Conservation (phyloP, 23 tunicate genomes). For the Botrylloides violaceus region DNA sequence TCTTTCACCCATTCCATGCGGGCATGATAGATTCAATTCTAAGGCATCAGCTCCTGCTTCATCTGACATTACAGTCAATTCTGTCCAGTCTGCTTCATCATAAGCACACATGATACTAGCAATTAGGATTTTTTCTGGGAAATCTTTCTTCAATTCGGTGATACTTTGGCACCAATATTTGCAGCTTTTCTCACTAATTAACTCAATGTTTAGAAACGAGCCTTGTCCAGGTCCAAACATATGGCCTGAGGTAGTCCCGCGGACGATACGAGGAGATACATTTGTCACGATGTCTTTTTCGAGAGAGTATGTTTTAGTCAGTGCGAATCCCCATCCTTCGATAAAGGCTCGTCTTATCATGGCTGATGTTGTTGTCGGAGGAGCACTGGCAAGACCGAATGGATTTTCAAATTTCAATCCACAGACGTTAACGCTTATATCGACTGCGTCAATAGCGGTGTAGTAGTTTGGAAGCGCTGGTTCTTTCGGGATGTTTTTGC, state of each 20-base stretch:
- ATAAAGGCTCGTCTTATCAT: conserved; percentile 96
- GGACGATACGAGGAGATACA: conserved; percentile 93
- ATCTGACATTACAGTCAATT: conserved; percentile 53
- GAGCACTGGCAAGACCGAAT: conserved; percentile 96
- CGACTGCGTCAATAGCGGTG: conserved; percentile 91
- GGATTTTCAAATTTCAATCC: conserved; percentile 93
- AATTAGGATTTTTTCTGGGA: conserved; percentile 89
- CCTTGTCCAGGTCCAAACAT: conserved; percentile 95
- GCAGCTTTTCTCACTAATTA: conserved; percentile 93
- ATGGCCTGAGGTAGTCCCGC: conserved; percentile 98
- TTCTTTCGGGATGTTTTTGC: conserved; percentile 24
- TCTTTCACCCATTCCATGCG: conserved; percentile 99
- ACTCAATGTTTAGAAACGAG: conserved; percentile 92
- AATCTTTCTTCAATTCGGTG: conserved; percentile 91
- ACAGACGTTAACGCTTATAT: conserved; percentile 85
- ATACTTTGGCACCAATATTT: conserved; percentile 88
- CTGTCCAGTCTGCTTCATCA: conserved; percentile 83
- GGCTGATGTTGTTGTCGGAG: conserved; percentile 94
- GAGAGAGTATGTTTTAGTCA: conserved; percentile 87
- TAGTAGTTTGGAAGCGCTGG: conserved; percentile 81
- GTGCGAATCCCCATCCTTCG: conserved; percentile 99
- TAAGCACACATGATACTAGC: conserved; percentile 95
- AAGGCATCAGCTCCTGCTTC: conserved; percentile 97
- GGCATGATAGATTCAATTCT: conserved; percentile 95
- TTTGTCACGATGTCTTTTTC: conserved; percentile 97